phyloP scores from a whole-genome alignment of 2,113 vertebrate genomes.

The Centropus unirufus region DNA sequence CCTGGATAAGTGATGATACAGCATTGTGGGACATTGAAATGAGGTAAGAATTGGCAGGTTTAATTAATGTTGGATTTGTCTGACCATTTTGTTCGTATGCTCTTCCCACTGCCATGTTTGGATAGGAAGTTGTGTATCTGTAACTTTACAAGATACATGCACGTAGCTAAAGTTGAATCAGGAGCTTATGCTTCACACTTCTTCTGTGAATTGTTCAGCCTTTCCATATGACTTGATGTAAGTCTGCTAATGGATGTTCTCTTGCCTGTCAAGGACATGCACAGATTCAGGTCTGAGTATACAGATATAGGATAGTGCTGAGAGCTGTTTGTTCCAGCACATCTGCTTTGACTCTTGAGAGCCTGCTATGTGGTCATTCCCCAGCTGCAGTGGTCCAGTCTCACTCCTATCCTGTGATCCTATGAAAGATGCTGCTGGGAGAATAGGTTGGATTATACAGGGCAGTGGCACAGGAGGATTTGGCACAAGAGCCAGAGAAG shows the following conservation, averaged over 20 bases:
- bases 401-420: not conserved
- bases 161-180: not conserved
- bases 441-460: not conserved
- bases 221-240: not conserved
- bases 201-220: not conserved
- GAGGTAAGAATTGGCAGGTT: conserved; percentile 79
- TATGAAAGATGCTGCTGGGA: not conserved
- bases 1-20: conserved; percentile 92
- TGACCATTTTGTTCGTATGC: not conserved
- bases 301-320: not conserved
- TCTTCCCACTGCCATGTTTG: not conserved
- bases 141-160: not conserved
- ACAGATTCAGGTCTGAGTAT: not conserved
- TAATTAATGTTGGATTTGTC: not conserved
- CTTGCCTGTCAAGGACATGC: not conserved
- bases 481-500: not conserved
- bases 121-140: not conserved
- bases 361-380: not conserved
- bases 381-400: not conserved
- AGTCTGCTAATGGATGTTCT: not conserved
- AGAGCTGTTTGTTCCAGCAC: not conserved
- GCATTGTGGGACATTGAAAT: conserved; percentile 91
- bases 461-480: not conserved
- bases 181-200: not conserved
- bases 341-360: not conserved